Conservation (phyloP, 2,113 vertebrate genomes). For the Cranoglanis bouderius region DNA sequence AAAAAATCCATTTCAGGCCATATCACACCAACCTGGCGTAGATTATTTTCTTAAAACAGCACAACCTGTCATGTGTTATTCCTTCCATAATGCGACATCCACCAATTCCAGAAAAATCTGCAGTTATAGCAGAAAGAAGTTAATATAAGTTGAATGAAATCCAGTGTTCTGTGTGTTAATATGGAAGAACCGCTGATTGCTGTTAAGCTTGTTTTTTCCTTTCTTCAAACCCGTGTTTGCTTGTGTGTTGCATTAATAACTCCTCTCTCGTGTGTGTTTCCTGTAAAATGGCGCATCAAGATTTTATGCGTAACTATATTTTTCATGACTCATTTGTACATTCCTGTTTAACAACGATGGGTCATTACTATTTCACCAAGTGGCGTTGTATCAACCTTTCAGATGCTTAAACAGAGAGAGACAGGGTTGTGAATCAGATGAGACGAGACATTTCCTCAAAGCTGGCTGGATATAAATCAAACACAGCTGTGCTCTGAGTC, state of each 20-base stretch:
- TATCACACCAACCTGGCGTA: background rate
- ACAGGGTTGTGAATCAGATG: slow-evolving; percentile 28
- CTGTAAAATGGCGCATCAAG: slow-evolving; percentile 76
- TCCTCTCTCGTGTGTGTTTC: slow-evolving; percentile 73
- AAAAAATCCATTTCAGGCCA: background rate
- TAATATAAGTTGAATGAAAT: slow-evolving; percentile 46
- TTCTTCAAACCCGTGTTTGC: slow-evolving; percentile 66
- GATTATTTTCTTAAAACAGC: background rate
- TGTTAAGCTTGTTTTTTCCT: slow-evolving; percentile 49
- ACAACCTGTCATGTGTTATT: background rate
- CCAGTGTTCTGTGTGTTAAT: slow-evolving; percentile 26
- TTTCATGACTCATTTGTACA: slow-evolving; percentile 78
- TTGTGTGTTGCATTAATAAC: slow-evolving; percentile 78
- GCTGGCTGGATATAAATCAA: slow-evolving; percentile 56
- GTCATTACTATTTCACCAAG: slow-evolving; percentile 77
- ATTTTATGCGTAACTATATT: slow-evolving; percentile 76
- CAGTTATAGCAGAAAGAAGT: background rate
- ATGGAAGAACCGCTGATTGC: slow-evolving; percentile 49
- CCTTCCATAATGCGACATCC: background rate
- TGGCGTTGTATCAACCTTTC: slow-evolving; percentile 70
- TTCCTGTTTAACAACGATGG: slow-evolving; percentile 74
- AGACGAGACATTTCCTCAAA: slow-evolving; percentile 56
- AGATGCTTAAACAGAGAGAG: slow-evolving; percentile 56
- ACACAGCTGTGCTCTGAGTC: slow-evolving; percentile 52
- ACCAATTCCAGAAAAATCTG: background rate